Evolutionary conservation across 2,888 invertebrate genomes (phyloP).

Genomic region (Liopterus haemorrhoidalis): DNA sequence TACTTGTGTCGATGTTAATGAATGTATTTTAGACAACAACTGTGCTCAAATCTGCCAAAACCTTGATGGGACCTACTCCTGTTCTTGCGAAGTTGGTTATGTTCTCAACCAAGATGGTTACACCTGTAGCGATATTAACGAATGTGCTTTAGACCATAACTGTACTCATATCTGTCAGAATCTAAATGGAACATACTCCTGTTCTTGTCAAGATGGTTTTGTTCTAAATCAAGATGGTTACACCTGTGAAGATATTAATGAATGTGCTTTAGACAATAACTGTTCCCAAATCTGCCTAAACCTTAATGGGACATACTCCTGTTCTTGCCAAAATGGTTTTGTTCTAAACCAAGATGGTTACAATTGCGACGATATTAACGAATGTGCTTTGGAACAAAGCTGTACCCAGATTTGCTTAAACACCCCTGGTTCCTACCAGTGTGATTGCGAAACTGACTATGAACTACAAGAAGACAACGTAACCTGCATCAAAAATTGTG

Average conservation of each 20-base stretch:
- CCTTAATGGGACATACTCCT: slow-evolving; percentile 37
- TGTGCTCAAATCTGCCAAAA: slow-evolving; percentile 55
- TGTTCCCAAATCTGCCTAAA: slow-evolving; percentile 51
- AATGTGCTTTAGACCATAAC: slow-evolving; percentile 40
- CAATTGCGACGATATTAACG: slow-evolving; percentile 43
- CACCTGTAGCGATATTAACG: slow-evolving; percentile 47
- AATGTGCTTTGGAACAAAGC: slow-evolving; percentile 39
- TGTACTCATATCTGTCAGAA: slow-evolving; percentile 56
- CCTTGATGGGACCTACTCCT: slow-evolving; percentile 47
- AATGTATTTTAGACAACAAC: slow-evolving; percentile 41
- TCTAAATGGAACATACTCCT: slow-evolving; percentile 54
- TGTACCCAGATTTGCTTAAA: slow-evolving; percentile 51
- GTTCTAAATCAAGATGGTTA: slow-evolving; percentile 44
- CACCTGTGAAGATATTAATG: slow-evolving; percentile 42
- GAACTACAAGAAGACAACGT: slow-evolving; percentile 45
- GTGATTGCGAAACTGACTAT: slow-evolving; percentile 57
- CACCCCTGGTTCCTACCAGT: slow-evolving; percentile 49
- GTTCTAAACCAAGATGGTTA: slow-evolving; percentile 40
- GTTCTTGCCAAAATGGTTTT: slow-evolving; percentile 41
- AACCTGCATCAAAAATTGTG: slow-evolving; percentile 50
- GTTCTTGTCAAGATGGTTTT: slow-evolving; percentile 46
- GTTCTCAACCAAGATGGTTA: slow-evolving; percentile 40
- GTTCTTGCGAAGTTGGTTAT: slow-evolving; percentile 48
- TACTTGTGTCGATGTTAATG: slow-evolving; percentile 45
- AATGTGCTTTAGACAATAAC: slow-evolving; percentile 39